These are phyloP conservation scores for Agonum fuliginosum DNA, from an alignment of 2,888 invertebrate genomes.

Conservation along the genomic window DNA sequence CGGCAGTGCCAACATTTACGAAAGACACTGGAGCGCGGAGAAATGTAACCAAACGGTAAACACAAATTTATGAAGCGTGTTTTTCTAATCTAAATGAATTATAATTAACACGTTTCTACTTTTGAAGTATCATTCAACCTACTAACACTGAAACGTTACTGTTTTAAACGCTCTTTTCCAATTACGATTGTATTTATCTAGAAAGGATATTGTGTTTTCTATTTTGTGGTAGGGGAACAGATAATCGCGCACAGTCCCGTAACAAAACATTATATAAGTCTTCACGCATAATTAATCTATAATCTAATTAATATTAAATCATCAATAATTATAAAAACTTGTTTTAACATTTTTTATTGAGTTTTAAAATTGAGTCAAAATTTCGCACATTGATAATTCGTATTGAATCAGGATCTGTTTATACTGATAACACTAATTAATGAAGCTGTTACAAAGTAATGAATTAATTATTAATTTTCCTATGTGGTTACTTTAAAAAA, in stretches of 20 bases:
- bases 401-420: constrained; percentile 7
- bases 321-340: not conserved
- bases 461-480: constrained; percentile 33
- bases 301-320: not conserved
- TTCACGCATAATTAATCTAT: too few relatives aligned
- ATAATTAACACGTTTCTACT: not conserved
- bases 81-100: not conserved
- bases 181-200: constrained; percentile 18
- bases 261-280: not conserved
- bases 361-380: not conserved
- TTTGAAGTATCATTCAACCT: not conserved
- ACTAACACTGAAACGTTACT: not conserved
- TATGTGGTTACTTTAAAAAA: not conserved
- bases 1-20: constrained; percentile 16
- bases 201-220: constrained; percentile 31
- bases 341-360: not conserved
- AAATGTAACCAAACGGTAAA: constrained; percentile 12
- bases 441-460: constrained; percentile 12
- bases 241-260: not conserved
- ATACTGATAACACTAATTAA: constrained; percentile 26
- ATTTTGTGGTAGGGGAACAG: constrained; percentile 20
- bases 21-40: not conserved
- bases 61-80: not conserved
- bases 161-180: not conserved
- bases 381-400: not conserved